Evolutionary conservation across 2,888 invertebrate species (phyloP).

Genomic region (Spicauda simplicius): DNA sequence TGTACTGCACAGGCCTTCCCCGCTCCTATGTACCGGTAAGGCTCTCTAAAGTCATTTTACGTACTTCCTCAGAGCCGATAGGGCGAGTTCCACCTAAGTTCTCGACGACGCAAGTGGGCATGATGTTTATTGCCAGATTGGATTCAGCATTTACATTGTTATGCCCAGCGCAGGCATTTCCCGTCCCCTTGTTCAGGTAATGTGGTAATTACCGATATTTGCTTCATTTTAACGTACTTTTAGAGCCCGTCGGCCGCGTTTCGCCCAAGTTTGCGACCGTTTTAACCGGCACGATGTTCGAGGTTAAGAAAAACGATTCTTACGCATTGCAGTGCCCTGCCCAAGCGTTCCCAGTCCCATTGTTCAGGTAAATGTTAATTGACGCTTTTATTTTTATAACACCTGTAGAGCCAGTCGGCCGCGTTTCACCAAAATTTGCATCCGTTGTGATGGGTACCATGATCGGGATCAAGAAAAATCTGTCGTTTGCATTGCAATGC

Average conservation of each 20-base stretch:
- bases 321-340: constrained; percentile 87
- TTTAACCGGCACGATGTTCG: constrained; percentile 81
- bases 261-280: constrained; percentile 85
- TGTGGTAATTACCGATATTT: constrained; percentile 48
- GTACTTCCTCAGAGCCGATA: constrained; percentile 73
- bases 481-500: constrained; percentile 85
- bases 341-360: constrained; percentile 86
- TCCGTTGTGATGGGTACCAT: constrained; percentile 86
- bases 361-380: constrained; percentile 77
- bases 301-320: constrained; percentile 75
- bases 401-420: constrained; percentile 87
- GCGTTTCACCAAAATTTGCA: constrained; percentile 88
- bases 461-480: constrained; percentile 78
- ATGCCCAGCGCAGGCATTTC: constrained; percentile 89
- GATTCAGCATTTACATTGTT: constrained; percentile 83
- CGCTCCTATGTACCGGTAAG: constrained; percentile 89
- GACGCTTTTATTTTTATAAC: constrained; percentile 46
- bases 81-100: constrained; percentile 76
- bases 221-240: constrained; percentile 47
- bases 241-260: constrained; percentile 63
- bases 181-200: constrained; percentile 81
- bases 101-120: constrained; percentile 75
- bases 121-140: constrained; percentile 84
- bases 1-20: constrained; percentile 90
- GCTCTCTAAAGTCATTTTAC: constrained; percentile 61